Evolutionary conservation across 2,113 vertebrate species (phyloP), one percentile per base, ranked within the genome.

Genomic region (Tichodroma muraria): DNA sequence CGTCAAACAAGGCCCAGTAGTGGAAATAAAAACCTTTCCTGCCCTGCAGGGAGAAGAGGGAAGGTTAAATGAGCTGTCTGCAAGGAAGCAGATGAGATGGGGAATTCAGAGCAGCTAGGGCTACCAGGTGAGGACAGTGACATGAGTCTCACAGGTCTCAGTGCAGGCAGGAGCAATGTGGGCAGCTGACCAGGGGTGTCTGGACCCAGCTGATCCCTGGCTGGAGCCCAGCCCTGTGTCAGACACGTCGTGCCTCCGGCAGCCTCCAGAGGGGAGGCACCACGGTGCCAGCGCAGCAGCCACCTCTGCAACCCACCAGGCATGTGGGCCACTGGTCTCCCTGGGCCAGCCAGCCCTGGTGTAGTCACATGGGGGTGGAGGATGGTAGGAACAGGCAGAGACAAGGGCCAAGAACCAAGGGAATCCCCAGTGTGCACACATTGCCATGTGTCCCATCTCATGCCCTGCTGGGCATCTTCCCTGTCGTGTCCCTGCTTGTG

Each of bases 1-100:
- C 99, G 21, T 99, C 99, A 85, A 99, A 99, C 73, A 99, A 96
- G 6, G 98, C 99, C 99, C 99, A 99, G 91, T 99, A 99, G 93
- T 98, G 98, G 86, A 99, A 98, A 65, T 97, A 98, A 91, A 99
- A 97, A 24, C 98, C 98, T 60, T 97, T 97, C 56, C 97, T 97
- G 68, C 98, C 97, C 98, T 99, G 73, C 0, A 1, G 69, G 81
- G 56, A 92, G 50, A 84, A 71, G 64, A 4, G 22, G 57, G 52
- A 23, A 70, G 40, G 23, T 33, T 54, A 54, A 83, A 75, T 0
- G 7, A 94, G 66, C 7, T n/a, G n/a, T n/a, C 59, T 31, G 35
- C 4, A 19, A 50, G 60, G 65, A 81, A 68, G 54, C 40, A 83
- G 75, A 35, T 6, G 30, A 49, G 15, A 11, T 0, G 2, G 69